Conservation (phyloP, 2,888 invertebrate genomes). For the Diaphora mendica region DNA sequence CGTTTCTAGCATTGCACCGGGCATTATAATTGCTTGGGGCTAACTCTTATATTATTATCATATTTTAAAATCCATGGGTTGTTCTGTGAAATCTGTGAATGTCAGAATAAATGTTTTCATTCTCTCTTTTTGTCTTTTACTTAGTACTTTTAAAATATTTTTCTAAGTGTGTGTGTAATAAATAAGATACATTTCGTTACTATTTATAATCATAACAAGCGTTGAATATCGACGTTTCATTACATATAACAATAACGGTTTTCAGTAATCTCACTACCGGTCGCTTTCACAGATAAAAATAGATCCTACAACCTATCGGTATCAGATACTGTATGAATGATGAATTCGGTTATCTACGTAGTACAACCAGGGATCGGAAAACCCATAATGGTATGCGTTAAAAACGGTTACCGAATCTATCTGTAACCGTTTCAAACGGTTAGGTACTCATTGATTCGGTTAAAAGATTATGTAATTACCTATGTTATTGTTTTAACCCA, state of each 20-base stretch:
- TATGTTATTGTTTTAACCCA: too few relatives aligned
- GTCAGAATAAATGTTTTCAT: neutral
- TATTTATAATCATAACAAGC: neutral
- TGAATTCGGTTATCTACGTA: constrained; percentile 30
- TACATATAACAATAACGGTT: constrained; percentile 35
- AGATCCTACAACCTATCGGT: constrained; percentile 37
- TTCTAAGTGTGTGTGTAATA: neutral
- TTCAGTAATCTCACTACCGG: constrained; percentile 50
- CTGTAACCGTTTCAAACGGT: too few relatives aligned
- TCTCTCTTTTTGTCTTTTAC: neutral
- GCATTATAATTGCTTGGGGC: too few relatives aligned
- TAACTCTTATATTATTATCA: too few relatives aligned
- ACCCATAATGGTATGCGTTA: too few relatives aligned
- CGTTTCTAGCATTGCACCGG: too few relatives aligned
- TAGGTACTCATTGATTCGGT: too few relatives aligned
- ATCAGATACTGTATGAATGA: constrained; percentile 41
- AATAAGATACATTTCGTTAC: neutral
- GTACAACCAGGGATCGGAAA: too few relatives aligned
- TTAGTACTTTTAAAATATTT: neutral
- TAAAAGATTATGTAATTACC: too few relatives aligned
- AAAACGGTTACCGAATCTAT: too few relatives aligned
- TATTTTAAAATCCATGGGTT: too few relatives aligned
- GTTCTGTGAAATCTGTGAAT: too few relatives aligned
- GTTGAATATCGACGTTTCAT: neutral
- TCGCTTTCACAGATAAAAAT: constrained; percentile 66